Evolutionary conservation across 2,888 invertebrate genomes (phyloP), one percentile per base, ranked within the genome.

Genomic region (Ischnus inquisitorius): DNA sequence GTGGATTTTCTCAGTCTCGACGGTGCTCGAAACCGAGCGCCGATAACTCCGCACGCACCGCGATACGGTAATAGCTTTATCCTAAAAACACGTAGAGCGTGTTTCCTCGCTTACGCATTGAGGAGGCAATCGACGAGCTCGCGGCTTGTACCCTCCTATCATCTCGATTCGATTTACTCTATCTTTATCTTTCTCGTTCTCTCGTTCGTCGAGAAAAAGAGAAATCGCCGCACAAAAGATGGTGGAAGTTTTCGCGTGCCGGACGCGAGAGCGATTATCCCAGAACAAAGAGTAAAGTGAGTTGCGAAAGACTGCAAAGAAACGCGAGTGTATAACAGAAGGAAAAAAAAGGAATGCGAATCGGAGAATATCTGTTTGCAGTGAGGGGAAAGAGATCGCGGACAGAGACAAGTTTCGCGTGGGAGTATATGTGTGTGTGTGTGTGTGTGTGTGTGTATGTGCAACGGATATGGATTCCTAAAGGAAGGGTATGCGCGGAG

Each of bases 191-290:
- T 3, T 16, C 10, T 54, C 22, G 22, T 54, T 3, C 54, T 22
- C 3, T 54, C 19, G 2, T 19, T 51, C 51, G 51, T 34, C 19
- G 12, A 14, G 41, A 3, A 48, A 28, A 48, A 60, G 46, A 69
- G 68, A 25, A 77, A 74, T 71, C 64, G 48, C 28, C 67, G 72
- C 65, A 82, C 84, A 82, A 84, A 85, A 80, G 74, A 83, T 80
- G 78, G 69, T 79, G 75, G 43, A 78, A 78, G 77, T 48, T 67
- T 39, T 76, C 48, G 65, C 19, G 57, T 19, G 41, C 71, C 78
- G 80, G 83, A 79, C 84, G 79, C 75, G 75, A 69, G 16, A 60
- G 51, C 83, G 85, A 83, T 85, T 77, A 81, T 83, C 74, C 80
- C 71, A 60, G n/a, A 48, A 82, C 80, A 78, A 81, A 79, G 65